phyloP scores from a whole-genome alignment of 2,797 vertebrate species.

The Antennarius maculatus region DNA sequence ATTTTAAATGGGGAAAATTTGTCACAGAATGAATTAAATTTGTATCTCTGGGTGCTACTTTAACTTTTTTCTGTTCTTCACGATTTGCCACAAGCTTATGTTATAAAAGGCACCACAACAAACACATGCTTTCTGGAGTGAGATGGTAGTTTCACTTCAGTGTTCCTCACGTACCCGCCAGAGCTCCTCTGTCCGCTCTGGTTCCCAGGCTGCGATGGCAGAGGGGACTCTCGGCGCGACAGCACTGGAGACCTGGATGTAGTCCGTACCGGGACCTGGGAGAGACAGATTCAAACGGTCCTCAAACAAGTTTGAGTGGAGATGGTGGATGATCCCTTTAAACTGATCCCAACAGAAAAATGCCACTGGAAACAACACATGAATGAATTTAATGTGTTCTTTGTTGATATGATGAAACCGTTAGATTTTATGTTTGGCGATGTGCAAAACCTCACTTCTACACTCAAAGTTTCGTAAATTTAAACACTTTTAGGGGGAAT shows the following conservation, averaged over 20 bases:
- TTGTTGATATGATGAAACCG: neutral
- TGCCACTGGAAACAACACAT: neutral
- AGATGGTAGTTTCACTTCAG: no score
- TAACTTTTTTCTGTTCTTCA: no score
- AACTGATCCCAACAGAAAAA: neutral
- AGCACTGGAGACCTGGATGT: constrained; percentile 94
- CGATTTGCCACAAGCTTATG: no score
- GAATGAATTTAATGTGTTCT: neutral
- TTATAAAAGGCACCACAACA: no score
- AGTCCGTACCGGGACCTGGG: constrained; percentile 94
- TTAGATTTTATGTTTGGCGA: neutral
- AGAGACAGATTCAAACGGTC: constrained; percentile 20
- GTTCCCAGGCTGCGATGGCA: constrained; percentile 89
- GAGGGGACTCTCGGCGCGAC: constrained; percentile 93
- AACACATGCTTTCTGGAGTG: no score
- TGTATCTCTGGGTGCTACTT: no score
- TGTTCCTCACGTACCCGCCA: constrained; percentile 78
- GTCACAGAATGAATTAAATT: no score
- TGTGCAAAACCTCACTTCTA: neutral
- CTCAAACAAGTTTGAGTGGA: constrained; percentile 4
- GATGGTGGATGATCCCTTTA: neutral
- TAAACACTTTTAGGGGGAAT: neutral
- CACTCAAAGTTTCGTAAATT: neutral
- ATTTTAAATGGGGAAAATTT: no score
- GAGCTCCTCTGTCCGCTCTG: constrained; percentile 89